A percentile compares a stretch with the other conserved stretches of the same genome.
These are phyloP conservation scores for Phalacrocorax brasilianus DNA, from an alignment of 2,113 vertebrate genomes.

Conservation along the genomic window DNA sequence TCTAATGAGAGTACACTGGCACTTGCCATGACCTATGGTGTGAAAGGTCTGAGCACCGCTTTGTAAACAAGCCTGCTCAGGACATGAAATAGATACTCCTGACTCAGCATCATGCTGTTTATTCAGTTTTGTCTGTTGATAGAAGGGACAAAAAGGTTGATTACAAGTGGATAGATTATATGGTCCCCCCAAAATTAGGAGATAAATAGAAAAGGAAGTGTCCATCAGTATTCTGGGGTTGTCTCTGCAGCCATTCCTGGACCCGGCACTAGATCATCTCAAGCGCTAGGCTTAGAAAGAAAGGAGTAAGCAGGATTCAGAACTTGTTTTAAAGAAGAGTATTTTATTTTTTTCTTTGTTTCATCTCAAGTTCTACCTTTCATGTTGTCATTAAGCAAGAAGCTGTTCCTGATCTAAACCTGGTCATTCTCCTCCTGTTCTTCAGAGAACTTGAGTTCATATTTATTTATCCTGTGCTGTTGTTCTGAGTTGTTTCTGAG, in stretches of 20 bases:
- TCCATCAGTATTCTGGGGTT: background rate
- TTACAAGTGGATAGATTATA: background rate
- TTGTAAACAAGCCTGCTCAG: background rate
- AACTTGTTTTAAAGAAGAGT: background rate
- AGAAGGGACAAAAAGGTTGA: background rate
- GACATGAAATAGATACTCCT: background rate
- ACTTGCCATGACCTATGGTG: background rate
- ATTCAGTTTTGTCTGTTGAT: background rate
- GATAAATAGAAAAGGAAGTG: background rate
- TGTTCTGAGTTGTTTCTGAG: slow-evolving; percentile 43
- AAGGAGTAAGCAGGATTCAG: background rate
- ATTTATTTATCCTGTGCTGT: slow-evolving; percentile 52
- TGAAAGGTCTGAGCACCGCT: background rate
- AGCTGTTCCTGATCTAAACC: slow-evolving; percentile 4
- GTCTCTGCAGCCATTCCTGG: background rate
- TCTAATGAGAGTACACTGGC: fast-evolving
- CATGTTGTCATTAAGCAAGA: background rate
- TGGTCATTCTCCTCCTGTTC: background rate
- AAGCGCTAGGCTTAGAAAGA: background rate
- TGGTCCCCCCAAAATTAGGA: background rate
- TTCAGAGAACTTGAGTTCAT: slow-evolving; percentile 39
- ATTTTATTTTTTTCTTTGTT: background rate
- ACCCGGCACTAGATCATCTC: background rate
- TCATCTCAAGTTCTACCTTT: background rate
- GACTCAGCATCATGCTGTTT: background rate